Conservation (phyloP, 2,113 vertebrate species). For the Protomyctophum bolini region DNA sequence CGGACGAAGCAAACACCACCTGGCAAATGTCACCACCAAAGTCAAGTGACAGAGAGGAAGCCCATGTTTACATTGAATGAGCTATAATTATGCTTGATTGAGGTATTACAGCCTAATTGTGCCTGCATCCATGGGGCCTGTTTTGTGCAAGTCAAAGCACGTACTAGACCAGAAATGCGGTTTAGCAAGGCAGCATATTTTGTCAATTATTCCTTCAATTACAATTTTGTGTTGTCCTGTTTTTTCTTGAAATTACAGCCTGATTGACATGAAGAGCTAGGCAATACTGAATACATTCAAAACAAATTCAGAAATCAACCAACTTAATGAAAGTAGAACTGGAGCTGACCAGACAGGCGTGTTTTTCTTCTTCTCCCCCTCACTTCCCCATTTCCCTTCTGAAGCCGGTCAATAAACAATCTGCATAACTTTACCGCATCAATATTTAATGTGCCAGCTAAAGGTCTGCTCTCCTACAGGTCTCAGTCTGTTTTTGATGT, state of each 20-base stretch:
- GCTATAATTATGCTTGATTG: slow-evolving; percentile 74
- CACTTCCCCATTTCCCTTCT: slow-evolving; percentile 54
- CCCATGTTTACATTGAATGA: slow-evolving; percentile 64
- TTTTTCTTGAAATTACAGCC: slow-evolving; percentile 59
- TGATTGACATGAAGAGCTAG: slow-evolving; percentile 41
- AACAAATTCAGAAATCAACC: slow-evolving; percentile 59
- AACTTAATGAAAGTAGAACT: slow-evolving; percentile 63
- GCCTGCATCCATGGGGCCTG: slow-evolving; percentile 43
- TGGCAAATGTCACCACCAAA: slow-evolving; percentile 73
- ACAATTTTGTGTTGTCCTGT: slow-evolving; percentile 42
- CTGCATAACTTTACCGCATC: slow-evolving; percentile 86
- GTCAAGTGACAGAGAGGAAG: slow-evolving; percentile 64
- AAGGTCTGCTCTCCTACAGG: slow-evolving; percentile 78
- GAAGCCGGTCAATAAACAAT: slow-evolving; percentile 85
- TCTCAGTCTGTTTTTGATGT: slow-evolving; percentile 80
- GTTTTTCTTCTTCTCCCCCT: slow-evolving; percentile 31
- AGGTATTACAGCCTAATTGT: slow-evolving; percentile 70
- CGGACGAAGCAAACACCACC: slow-evolving; percentile 63
- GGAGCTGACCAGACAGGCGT: slow-evolving; percentile 59
- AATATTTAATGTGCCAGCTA: slow-evolving; percentile 88
- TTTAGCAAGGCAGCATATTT: slow-evolving; percentile 56
- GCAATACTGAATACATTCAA: slow-evolving; percentile 33
- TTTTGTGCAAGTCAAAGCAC: slow-evolving; percentile 50
- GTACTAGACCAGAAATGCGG: slow-evolving; percentile 54
- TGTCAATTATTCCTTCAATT: slow-evolving; percentile 64